Evolutionary conservation across 1,140 invertebrate genomes (phyloP).

Genomic region (Nasonia longicornis): DNA sequence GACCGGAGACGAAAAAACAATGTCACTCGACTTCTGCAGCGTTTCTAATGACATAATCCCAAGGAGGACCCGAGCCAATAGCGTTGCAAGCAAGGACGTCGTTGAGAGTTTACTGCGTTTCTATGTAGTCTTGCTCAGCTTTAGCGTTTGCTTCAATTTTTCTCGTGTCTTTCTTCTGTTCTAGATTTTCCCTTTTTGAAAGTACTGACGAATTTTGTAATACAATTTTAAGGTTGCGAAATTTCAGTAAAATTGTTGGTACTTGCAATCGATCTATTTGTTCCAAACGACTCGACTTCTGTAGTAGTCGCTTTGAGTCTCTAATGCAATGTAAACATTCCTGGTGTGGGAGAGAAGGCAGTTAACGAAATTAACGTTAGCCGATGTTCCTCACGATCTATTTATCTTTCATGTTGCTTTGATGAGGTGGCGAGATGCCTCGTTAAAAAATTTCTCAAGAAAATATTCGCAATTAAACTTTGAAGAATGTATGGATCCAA

Average conservation of each 20-base stretch:
- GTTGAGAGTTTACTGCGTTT: neutral
- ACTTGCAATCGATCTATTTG: too few relatives aligned
- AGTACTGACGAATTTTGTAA: too few relatives aligned
- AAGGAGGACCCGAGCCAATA: neutral
- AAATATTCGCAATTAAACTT: neutral
- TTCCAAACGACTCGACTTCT: too few relatives aligned
- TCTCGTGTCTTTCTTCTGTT: too few relatives aligned
- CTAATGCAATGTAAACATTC: too few relatives aligned
- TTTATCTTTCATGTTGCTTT: neutral
- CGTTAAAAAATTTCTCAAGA: neutral
- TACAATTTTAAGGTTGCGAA: neutral
- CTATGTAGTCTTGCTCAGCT: neutral
- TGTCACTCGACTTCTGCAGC: slow-evolving; percentile 3
- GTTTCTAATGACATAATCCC: slow-evolving; percentile 23
- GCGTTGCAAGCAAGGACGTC: slow-evolving; percentile 7
- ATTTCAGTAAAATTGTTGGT: neutral
- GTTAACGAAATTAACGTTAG: neutral
- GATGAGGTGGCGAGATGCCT: neutral
- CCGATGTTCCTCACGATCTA: slow-evolving; percentile 7
- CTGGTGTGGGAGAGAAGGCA: neutral
- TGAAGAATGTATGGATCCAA: neutral
- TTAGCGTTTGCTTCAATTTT: too few relatives aligned
- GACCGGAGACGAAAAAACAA: neutral
- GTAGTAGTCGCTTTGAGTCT: too few relatives aligned
- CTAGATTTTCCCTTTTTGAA: too few relatives aligned